Base-by-base conservation (phyloP, 2,797 vertebrate genomes). In the Geotrypetes seraphini region DNA sequence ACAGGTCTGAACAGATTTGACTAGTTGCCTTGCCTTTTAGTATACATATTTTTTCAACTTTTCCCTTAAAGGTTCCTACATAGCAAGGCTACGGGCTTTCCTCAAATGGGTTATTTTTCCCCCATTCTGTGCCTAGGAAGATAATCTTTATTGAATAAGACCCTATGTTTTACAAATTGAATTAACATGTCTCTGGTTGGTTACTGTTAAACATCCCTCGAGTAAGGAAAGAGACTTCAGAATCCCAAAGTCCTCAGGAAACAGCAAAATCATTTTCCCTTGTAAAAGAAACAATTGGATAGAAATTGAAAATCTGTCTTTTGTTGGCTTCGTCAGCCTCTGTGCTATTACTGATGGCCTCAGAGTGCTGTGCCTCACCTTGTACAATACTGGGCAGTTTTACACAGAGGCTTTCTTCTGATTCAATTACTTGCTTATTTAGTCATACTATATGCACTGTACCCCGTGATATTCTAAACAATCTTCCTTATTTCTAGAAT, bases 181-280 rank as follows among this genome's bases (percentile, higher is more conserved):
- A 69, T 76, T 73, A 69, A 49, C 60, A 33, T 57, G 50, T 45
- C 54, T 33, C 64, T 62, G 69, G 56, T 45, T 61, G 52, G 42
- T 47, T 66, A 59, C 60, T 60, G 45, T 50, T 64, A 54, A 64
- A 39, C 38, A 56, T 51, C 54, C 57, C 53, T 47, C 31, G 44
- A 55, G 63, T 54, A 32, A 41, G 18, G 20, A 53, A 66, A 49
- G 47, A 37, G 67, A 46, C 61, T 72, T 70, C 47, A 29, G 47
- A 47, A 31, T 47, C 58, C n/a, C n/a, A 44, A 28, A 48, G 42
- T 45, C 63, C 5, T 0, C 31, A 35, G 39, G 39, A 46, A 58
- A 36, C 47, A 27, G 50, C 20, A 36, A 50, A 51, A 32, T 48
- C 36, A 35, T 53, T 55, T 44, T 5, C 2, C 47, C 50, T 51